Conservation (phyloP, 2,113 vertebrate genomes). For the Tichodroma muraria region DNA sequence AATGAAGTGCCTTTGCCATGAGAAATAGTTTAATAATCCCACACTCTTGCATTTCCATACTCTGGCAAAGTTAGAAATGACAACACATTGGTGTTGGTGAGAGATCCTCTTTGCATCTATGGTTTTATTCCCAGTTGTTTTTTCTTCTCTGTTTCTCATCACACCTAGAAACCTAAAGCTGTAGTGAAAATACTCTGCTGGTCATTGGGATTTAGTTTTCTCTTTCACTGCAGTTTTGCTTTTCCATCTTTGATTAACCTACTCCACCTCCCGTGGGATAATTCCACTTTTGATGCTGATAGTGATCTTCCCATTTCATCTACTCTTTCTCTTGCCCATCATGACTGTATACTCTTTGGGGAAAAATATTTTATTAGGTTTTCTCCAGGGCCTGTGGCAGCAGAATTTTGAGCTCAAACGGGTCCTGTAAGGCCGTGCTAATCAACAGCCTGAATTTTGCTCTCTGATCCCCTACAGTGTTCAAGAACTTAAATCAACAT, state of each 20-base stretch:
- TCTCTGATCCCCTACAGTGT: not conserved
- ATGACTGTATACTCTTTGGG: not conserved
- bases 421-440: not conserved
- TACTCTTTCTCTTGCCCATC: not conserved
- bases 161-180: not conserved
- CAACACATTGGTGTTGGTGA: rapidly evolving
- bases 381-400: not conserved
- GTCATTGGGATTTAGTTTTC: not conserved
- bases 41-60: not conserved
- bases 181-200: not conserved
- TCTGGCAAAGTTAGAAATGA: not conserved
- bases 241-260: not conserved
- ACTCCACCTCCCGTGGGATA: not conserved
- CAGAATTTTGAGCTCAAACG: not conserved
- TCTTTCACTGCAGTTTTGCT: not conserved
- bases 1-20: not conserved
- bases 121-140: not conserved
- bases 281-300: not conserved
- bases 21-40: not conserved
- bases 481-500: not conserved
- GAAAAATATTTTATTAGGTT: not conserved
- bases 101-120: not conserved
- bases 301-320: not conserved
- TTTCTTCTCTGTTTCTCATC: not conserved
- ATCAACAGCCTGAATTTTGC: not conserved